Evolutionary conservation across 2,888 invertebrate species (phyloP), one percentile per base, ranked within the genome.

Genomic region (Aspidiotus destructor): DNA sequence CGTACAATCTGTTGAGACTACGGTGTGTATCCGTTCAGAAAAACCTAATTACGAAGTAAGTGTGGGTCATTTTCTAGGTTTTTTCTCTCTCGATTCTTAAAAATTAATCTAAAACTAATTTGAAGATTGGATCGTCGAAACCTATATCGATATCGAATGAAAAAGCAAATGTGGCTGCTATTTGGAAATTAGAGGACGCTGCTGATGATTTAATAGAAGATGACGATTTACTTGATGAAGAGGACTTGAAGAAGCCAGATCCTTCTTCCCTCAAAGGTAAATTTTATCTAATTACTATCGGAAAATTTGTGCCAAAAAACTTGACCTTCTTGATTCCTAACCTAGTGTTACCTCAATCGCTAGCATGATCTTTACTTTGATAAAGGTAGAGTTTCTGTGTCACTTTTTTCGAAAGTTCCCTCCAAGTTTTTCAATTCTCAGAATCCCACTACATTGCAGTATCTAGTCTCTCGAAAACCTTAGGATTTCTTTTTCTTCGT

Each of bases 191-290:
- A 60, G 86, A 88, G 71, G 82, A 71, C 54, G 72, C 73, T 48
- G 76, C 75, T 55, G 83, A 85, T 70, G 87, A 89, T 70, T 80
- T 86, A 41, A 91, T 97, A 72, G 88, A 97, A 78, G 88, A 90
- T 71, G 89, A 94, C 77, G 86, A 88, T 73, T 81, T 99, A 41
- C 79, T 99, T 16, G 92, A 94, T 78, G 93, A 92, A 74, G 87
- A 87, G 70, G 97, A 98, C 78, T 82, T 90, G 71, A 84, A 86
- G 74, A 93, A 89, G 78, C 98, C 98, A 5, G 88, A 91, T 75
- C 86, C 89, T 41, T 80, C 85, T 16, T 85, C 89, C 11, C 81
- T 96, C n/a, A 86, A 82, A 84, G 91, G 92, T 92, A 77, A 71
- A 53, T 69, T 73, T n/a, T 28, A 5, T 28, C 28, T 28, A 28